Percentiles rank a stretch among this genome's conserved stretches.
Evolutionary conservation across 64 coral and sea anemone genomes (phyloP).

Genomic region (Montipora sp.): DNA sequence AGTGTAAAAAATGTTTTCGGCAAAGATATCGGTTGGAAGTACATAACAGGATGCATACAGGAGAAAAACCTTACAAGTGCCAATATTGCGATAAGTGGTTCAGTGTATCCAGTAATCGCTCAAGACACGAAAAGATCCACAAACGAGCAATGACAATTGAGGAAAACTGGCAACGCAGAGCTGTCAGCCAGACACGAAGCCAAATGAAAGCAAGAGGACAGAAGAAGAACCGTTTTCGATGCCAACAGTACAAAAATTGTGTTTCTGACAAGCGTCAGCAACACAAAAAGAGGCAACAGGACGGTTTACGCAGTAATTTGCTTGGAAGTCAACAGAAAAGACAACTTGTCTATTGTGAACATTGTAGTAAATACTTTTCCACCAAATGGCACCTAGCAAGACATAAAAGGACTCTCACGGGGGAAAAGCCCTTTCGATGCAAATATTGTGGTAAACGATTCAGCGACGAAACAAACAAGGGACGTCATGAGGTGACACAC

Average conservation of each 20-base stretch:
- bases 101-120: background rate
- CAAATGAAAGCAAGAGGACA: too few species aligned
- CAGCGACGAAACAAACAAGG: background rate
- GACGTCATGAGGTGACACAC: background rate
- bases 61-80: background rate
- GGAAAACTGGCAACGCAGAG: background rate
- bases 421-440: background rate
- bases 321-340: background rate
- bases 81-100: background rate
- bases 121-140: background rate
- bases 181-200: too few species aligned
- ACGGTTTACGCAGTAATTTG: too few species aligned
- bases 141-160: background rate
- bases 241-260: too few species aligned
- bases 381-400: background rate
- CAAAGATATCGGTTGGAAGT: background rate
- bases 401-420: background rate
- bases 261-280: background rate
- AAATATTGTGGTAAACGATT: background rate
- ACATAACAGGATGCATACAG: background rate
- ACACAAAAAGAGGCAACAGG: background rate
- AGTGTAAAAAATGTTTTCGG: background rate
- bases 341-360: background rate
- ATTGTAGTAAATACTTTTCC: background rate
- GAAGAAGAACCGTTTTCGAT: too few species aligned